A percentile compares a stretch with the other conserved stretches of the same genome.
These are phyloP conservation scores for Bubo bubo DNA, from an alignment of 2,113 vertebrate species.

Conservation along the genomic window DNA sequence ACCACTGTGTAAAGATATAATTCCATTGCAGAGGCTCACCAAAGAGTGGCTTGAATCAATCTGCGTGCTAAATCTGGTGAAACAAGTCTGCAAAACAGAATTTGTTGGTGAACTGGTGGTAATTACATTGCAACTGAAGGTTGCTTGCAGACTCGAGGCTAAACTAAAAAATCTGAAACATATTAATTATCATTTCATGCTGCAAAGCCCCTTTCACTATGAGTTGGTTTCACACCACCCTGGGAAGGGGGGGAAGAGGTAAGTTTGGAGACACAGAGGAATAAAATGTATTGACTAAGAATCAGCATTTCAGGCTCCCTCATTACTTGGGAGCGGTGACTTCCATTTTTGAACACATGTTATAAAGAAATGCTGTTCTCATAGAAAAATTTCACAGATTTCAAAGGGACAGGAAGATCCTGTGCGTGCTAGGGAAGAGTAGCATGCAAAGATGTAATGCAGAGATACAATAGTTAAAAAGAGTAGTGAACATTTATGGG, in stretches of 20 bases:
- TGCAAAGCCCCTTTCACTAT: background rate
- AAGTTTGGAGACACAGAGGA: background rate
- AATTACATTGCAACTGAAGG: background rate
- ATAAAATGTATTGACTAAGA: background rate
- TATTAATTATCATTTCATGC: background rate
- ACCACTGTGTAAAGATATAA: background rate
- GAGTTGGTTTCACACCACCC: background rate
- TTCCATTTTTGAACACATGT: background rate
- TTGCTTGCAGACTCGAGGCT: background rate
- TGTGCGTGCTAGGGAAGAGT: background rate
- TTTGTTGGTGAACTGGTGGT: background rate
- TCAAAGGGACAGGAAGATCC: constrained; percentile 36
- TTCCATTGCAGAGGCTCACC: background rate
- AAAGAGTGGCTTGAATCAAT: background rate
- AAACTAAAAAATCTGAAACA: background rate
- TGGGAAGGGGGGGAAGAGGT: background rate
- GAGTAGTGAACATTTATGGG: background rate
- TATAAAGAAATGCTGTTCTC: background rate
- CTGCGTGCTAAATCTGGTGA: background rate
- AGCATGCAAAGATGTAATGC: constrained; percentile 29
- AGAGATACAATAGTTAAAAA: constrained; percentile 32
- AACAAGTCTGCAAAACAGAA: background rate
- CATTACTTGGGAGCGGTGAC: background rate
- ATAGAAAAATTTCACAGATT: background rate
- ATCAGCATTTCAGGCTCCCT: background rate